phyloP scores from a whole-genome alignment of 2,113 vertebrate genomes.

The Eclectus roratus region DNA sequence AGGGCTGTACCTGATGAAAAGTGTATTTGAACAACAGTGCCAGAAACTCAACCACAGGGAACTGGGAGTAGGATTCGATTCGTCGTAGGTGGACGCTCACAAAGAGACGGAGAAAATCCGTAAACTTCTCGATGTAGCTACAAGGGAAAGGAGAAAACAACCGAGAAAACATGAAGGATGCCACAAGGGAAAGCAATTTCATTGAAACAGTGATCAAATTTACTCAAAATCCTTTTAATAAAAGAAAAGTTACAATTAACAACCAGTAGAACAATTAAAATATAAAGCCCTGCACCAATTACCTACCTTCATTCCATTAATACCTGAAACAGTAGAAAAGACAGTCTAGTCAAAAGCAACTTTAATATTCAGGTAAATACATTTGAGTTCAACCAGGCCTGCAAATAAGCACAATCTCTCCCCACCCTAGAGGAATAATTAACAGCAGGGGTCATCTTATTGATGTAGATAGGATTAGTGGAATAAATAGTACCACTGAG shows the following conservation, averaged over 20 bases:
- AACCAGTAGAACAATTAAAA: slow-evolving; percentile 58
- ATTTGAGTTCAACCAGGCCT: not conserved
- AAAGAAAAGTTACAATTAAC: slow-evolving; percentile 19
- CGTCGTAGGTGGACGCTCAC: slow-evolving; percentile 94
- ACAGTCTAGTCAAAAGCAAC: slow-evolving; percentile 71
- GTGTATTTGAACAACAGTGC: slow-evolving; percentile 96
- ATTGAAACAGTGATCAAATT: not conserved
- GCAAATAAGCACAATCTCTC: not conserved
- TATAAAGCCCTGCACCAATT: slow-evolving; percentile 73
- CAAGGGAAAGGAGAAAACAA: slow-evolving; percentile 49
- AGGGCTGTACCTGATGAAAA: slow-evolving; percentile 91
- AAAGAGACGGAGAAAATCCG: slow-evolving; percentile 95
- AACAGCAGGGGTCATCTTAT: not conserved
- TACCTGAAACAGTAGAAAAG: slow-evolving; percentile 79
- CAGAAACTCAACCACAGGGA: slow-evolving; percentile 95
- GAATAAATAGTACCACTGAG: not conserved
- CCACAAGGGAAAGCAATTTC: not conserved
- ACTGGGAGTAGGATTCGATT: slow-evolving; percentile 95
- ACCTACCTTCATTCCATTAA: slow-evolving; percentile 78
- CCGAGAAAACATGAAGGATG: not conserved
- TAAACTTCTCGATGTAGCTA: slow-evolving; percentile 98
- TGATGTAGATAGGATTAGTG: not conserved
- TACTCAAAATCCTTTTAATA: slow-evolving; percentile 35
- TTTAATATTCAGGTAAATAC: slow-evolving; percentile 56
- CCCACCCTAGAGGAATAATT: not conserved